These are phyloP conservation scores for Xiphophorus birchmanni DNA, from an alignment of 2,797 vertebrate genomes.

Conservation along the genomic window DNA sequence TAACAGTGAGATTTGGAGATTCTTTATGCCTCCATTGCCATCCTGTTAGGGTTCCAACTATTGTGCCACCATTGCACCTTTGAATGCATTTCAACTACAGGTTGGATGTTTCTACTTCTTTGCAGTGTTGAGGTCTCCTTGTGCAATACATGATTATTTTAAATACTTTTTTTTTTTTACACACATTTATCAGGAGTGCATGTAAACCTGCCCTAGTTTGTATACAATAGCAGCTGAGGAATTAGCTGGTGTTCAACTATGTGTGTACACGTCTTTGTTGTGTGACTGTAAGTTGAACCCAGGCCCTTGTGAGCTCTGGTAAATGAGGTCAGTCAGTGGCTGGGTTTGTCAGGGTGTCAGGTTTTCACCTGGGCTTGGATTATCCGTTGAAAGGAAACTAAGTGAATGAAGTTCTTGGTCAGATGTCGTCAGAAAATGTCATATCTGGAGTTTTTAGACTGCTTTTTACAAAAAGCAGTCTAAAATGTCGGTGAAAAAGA, in stretches of 20 bases:
- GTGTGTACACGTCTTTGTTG: conserved; percentile 13
- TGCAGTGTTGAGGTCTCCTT: not conserved
- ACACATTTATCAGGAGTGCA: not conserved
- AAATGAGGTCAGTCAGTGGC: conserved; percentile 59
- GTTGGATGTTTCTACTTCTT: not conserved
- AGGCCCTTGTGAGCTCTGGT: conserved; percentile 12
- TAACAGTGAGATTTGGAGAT: not conserved
- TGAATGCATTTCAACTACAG: not conserved
- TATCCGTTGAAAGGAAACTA: not conserved
- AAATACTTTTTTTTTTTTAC: no score
- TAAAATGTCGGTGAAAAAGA: not conserved
- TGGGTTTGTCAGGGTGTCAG: conserved; percentile 43
- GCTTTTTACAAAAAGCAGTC: not conserved
- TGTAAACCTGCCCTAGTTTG: not conserved
- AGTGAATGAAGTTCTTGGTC: not conserved
- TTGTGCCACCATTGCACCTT: not conserved
- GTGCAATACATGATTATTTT: not conserved
- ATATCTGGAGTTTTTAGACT: not conserved
- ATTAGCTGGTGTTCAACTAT: conserved; percentile 7
- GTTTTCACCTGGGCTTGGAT: conserved; percentile 43
- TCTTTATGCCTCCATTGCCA: not conserved
- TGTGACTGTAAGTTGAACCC: conserved; percentile 55
- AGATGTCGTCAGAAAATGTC: not conserved
- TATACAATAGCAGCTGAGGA: not conserved
- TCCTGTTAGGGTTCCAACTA: not conserved